Evolutionary conservation across 23 tunicate species (phyloP), one percentile per base, ranked within the genome.

Genomic region (Oikopleura dioica): DNA sequence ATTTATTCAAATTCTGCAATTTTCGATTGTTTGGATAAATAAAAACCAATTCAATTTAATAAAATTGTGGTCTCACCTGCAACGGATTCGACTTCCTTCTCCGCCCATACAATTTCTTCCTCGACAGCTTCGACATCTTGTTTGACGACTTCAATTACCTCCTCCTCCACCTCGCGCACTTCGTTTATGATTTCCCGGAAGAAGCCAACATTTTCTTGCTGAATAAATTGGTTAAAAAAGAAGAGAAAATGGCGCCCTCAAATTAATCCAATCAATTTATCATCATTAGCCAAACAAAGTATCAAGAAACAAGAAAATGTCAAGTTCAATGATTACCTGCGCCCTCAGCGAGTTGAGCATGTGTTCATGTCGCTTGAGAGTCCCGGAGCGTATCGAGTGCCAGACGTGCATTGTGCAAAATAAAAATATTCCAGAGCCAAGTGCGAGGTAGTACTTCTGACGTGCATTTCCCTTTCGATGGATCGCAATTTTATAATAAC

Each of bases 101-200:
- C 72, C 16, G 26, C 72, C 5, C 30, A 23, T 63, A 31, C 72
- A 24, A 63, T 16, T 2, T 63, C 72, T 23, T 63, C 26, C 33
- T 63, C 72, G 72, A 63, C 26, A 12, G 30, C 72, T 23, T 12
- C 72, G 33, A 63, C 72, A 12, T 63, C 72, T 24, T 63, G 72
- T 28, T 63, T 63, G 5, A 63, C 33, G 2, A 31, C 72, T 2
- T 21, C 33, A 2, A 31, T 31, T 31, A 63, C 33, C 29, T 63
- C 72, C 33, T 23, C 29, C 4, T 31, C 72, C 16, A 63, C 5
- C 26, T 63, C 32, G 16, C 26, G 30, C 29, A 63, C 72, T 63
- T 63, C 72, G 33, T 63, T 63, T 12, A 63, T n/a, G n/a, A n/a
- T n/a, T n/a, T n/a, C n/a, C n/a, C n/a, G n/a, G n/a, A n/a, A n/a